These are phyloP conservation scores for Scaptomyza polygonia DNA, from an alignment of 2,888 invertebrate genomes.

Conservation along the genomic window DNA sequence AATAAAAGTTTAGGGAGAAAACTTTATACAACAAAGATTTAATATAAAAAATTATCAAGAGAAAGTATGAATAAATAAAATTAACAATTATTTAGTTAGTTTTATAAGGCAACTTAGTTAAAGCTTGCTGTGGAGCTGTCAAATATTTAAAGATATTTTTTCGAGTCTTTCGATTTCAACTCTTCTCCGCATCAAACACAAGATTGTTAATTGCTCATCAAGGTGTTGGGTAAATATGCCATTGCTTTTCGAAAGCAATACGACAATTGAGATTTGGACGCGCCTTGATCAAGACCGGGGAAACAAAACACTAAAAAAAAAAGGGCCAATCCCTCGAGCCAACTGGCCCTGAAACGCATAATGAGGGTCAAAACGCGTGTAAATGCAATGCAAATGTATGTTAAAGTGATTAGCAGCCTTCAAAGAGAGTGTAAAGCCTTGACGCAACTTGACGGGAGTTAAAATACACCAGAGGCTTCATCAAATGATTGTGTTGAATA, in stretches of 20 bases:
- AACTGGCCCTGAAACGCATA: conserved; percentile 42
- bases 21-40: too few species aligned
- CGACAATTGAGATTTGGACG: conserved; percentile 33
- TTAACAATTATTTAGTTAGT: too few species aligned
- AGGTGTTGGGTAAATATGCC: conserved; percentile 59
- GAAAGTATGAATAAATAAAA: too few species aligned
- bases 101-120: too few species aligned
- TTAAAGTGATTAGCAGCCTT: conserved; percentile 81
- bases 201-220: conserved; percentile 53
- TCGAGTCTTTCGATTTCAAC: not conserved
- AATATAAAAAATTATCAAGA: too few species aligned
- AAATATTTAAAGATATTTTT: too few species aligned
- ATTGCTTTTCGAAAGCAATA: conserved; percentile 16
- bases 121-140: too few species aligned
- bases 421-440: conserved; percentile 51
- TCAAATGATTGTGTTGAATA: conserved; percentile 40
- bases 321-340: conserved; percentile 61
- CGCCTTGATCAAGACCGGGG: not conserved
- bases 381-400: conserved; percentile 82
- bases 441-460: conserved; percentile 37
- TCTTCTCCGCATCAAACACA: conserved; percentile 16
- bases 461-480: conserved; percentile 74
- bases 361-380: conserved; percentile 80
- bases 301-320: conserved; percentile 20
- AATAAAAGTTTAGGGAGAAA: too few species aligned